Evolutionary conservation across 1,140 invertebrate genomes (phyloP), one percentile per base, ranked within the genome.

Genomic region (Calliopsis andreniformis): DNA sequence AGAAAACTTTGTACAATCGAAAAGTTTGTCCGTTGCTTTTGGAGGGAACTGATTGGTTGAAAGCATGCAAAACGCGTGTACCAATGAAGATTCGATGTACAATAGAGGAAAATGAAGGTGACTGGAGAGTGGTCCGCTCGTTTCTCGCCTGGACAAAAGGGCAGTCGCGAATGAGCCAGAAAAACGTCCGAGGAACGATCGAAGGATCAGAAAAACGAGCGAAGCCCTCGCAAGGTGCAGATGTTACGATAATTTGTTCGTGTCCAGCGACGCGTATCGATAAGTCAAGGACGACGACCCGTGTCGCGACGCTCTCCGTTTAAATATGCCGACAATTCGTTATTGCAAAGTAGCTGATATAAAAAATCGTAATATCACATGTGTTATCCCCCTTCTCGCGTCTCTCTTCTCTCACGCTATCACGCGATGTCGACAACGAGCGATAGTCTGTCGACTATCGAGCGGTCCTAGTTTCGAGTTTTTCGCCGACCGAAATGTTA

Each of bases 331-430:
- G 51, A 78, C 70, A 67, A 66, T 84, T 79, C 42, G 56, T 87
- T 87, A 88, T 86, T 86, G 82, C 86, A 70, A 87, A 85, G 76
- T 84, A 84, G 77, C 83, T 78, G 80, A 82, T 84, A 75, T 87
- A 88, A 87, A 87, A 87, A 87, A 85, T 77, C 63, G 62, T 86
- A 87, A 79, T 84, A 88, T 87, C 83, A 80, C 86, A 84, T 67
- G 63, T 75, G 35, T 75, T 75, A 47, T 56, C 25, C 51, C 30
- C 56, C 23, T 66, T 42, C 35, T 82, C 76, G 63, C 49, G 28
- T 79, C 35, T 79, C 32, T 43, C 55, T 75, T 35, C 72, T 75
- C 43, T 72, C 67, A 45, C 43, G 23, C 32, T 25, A 47, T 49
- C 55, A 63, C 23, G 3, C 53, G n/a, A n/a, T 10, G 47, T 16